These are phyloP conservation scores for Neotoma lepida DNA, from an alignment of 2,113 vertebrate species.

Conservation along the genomic window DNA sequence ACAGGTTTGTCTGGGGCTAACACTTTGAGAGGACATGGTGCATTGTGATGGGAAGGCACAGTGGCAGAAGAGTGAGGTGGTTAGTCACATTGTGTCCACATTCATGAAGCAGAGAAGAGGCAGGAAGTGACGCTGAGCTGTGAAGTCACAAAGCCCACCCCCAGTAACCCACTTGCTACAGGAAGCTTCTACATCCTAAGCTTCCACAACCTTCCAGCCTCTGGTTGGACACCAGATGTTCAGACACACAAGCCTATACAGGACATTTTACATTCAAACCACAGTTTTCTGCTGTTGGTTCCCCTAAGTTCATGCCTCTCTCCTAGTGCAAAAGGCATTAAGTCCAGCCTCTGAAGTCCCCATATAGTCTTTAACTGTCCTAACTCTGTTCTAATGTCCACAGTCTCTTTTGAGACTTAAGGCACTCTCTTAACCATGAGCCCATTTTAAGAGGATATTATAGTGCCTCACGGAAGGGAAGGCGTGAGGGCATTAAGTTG, in stretches of 20 bases:
- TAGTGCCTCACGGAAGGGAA: not conserved
- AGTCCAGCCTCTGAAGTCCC: not conserved
- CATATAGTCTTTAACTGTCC: not conserved
- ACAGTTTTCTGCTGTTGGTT: not conserved
- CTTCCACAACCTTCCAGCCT: not conserved
- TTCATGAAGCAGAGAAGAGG: not conserved
- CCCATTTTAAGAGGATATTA: not conserved
- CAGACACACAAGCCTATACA: not conserved
- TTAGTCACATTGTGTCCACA: not conserved
- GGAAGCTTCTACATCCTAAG: not conserved
- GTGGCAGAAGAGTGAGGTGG: not conserved
- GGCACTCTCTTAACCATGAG: not conserved
- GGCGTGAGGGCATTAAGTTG: too few relatives aligned
- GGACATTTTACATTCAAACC: not conserved
- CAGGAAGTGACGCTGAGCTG: not conserved
- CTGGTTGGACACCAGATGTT: too few relatives aligned
- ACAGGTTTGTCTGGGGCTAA: not conserved
- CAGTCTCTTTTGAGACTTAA: not conserved
- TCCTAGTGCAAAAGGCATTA: not conserved
- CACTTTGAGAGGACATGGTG: not conserved
- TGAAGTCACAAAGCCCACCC: not conserved
- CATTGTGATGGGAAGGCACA: not conserved
- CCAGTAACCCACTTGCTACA: not conserved
- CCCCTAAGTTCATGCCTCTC: not conserved
- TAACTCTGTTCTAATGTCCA: not conserved